Evolutionary conservation across 2,888 invertebrate genomes (phyloP).

Genomic region (Drymonia ruficornis): DNA sequence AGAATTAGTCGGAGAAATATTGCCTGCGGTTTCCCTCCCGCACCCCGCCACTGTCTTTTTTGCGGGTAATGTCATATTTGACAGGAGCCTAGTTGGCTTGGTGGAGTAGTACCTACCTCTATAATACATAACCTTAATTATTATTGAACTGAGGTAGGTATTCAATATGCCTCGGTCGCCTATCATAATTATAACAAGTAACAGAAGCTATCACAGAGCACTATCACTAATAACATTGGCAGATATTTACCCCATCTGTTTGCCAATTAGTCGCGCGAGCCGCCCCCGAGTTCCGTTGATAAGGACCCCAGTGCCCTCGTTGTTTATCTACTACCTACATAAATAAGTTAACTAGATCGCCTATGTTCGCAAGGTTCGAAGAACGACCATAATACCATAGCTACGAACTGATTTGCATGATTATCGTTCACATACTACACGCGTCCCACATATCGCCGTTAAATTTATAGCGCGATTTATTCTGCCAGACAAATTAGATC

Average conservation of each 20-base stretch:
- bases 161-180: not conserved
- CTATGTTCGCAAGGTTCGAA: constrained; percentile 40
- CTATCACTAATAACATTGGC: constrained; percentile 5
- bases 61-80: too few species aligned
- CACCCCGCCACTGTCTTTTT: too few species aligned
- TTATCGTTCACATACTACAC: constrained; percentile 51
- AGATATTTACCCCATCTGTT: constrained; percentile 32
- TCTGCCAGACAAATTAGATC: constrained; percentile 26
- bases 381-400: constrained; percentile 22
- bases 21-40: too few species aligned
- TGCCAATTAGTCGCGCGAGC: constrained; percentile 41
- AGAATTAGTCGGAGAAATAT: too few species aligned
- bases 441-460: constrained; percentile 31
- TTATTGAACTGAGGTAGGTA: too few species aligned
- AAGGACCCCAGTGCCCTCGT: constrained; percentile 44
- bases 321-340: constrained; percentile 43
- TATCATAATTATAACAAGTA: not conserved
- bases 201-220: constrained; percentile 1
- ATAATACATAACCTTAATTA: too few species aligned
- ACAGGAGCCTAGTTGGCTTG: too few species aligned
- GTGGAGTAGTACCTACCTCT: too few species aligned
- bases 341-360: constrained; percentile 42
- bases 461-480: constrained; percentile 37
- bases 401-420: constrained; percentile 53
- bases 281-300: constrained; percentile 44